These are phyloP conservation scores for Hybos culiciformis DNA, from an alignment of 2,888 invertebrate species.

Conservation along the genomic window DNA sequence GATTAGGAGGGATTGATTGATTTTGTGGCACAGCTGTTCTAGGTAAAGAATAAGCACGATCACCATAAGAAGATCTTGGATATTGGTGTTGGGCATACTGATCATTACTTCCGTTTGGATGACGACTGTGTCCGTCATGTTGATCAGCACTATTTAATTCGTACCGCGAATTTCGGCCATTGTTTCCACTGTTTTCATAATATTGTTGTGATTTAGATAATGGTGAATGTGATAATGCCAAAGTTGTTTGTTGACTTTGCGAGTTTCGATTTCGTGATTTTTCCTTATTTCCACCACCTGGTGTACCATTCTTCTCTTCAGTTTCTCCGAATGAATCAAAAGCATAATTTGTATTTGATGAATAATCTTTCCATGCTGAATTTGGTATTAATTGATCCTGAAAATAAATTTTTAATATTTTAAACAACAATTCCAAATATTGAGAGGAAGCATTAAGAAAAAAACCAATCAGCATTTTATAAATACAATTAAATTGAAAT, in stretches of 20 bases:
- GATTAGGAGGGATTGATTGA: constrained; percentile 22
- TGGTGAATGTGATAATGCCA: constrained; percentile 36
- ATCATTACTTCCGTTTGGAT: constrained; percentile 11
- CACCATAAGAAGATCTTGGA: constrained; percentile 36
- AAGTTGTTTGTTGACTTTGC: constrained; percentile 30
- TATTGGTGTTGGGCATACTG: constrained; percentile 12
- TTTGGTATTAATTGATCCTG: constrained; percentile 73
- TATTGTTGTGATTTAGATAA: constrained; percentile 30
- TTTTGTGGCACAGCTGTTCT: constrained; percentile 43
- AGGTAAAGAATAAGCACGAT: constrained; percentile 62
- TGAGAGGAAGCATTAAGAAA: constrained; percentile 1
- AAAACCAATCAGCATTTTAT: constrained; percentile 32
- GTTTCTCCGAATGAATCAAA: constrained; percentile 76
- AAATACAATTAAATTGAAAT: neutral
- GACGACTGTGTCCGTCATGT: constrained; percentile 5
- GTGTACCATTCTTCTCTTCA: constrained; percentile 47
- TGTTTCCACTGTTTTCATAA: constrained; percentile 20
- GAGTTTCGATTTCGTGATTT: constrained; percentile 26
- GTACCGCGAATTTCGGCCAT: constrained; percentile 15
- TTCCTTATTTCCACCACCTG: constrained; percentile 19
- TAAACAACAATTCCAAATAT: constrained; percentile 4
- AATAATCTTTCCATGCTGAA: constrained; percentile 82
- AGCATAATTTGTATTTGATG: constrained; percentile 75
- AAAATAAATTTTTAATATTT: constrained; percentile 15
- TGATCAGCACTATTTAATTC: constrained; percentile 13